Conservation (phyloP, 2,797 vertebrate genomes). For the Netta rufina region DNA sequence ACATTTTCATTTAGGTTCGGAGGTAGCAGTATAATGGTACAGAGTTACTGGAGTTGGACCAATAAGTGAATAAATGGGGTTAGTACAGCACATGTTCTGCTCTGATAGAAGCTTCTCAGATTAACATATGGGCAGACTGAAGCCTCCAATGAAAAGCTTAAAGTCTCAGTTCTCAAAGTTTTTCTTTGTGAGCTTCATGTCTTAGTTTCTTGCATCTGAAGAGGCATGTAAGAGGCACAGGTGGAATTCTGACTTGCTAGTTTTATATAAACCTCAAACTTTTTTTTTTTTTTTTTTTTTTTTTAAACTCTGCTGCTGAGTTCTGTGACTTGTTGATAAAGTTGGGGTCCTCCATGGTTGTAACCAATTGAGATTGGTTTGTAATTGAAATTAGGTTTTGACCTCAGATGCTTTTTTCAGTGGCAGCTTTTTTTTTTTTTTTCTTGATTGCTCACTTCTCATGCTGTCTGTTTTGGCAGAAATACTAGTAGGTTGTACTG, state of each 20-base stretch:
- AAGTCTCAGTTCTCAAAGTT: background rate
- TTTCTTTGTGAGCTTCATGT: background rate
- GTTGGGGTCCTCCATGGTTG: background rate
- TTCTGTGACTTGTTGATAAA: background rate
- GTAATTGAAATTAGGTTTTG: background rate
- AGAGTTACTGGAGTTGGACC: background rate
- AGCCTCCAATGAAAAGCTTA: background rate
- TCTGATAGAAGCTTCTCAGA: background rate
- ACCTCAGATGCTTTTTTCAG: background rate
- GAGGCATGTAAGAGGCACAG: background rate
- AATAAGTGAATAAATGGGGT: background rate
- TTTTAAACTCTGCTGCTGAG: background rate
- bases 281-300: background rate
- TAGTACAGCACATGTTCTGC: background rate
- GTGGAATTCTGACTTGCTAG: background rate
- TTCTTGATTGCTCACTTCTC: background rate
- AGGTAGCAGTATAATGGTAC: background rate
- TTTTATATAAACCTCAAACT: background rate
- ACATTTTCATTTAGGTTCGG: conserved; percentile 38
- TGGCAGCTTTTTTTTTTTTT: background rate
- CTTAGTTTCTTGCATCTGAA: background rate
- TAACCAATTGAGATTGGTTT: background rate
- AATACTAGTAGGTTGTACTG: background rate
- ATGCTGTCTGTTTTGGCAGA: background rate
- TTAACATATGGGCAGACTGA: background rate